Evolutionary conservation across 2,113 vertebrate genomes (phyloP).

Genomic region (Tretioscincus oriximinensis): DNA sequence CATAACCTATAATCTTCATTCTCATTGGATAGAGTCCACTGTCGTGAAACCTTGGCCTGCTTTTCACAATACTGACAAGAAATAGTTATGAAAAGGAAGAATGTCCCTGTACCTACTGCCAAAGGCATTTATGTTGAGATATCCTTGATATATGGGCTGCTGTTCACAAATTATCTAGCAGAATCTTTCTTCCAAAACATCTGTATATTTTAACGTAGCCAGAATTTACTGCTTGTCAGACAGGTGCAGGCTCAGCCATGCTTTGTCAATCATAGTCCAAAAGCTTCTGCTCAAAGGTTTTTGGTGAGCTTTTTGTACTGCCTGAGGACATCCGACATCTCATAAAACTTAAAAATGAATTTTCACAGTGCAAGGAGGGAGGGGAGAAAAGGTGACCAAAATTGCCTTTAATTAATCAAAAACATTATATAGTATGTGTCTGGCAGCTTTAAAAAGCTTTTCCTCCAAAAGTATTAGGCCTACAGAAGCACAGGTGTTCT

Average conservation of each 20-base stretch:
- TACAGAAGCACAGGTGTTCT: constrained; percentile 11
- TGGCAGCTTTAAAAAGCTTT: constrained; percentile 39
- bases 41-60: constrained; percentile 41
- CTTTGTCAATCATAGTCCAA: constrained; percentile 60
- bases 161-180: constrained; percentile 62
- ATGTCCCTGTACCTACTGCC: constrained; percentile 32
- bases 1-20: constrained; percentile 59
- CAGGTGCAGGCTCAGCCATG: constrained; percentile 35
- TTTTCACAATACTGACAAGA: constrained; percentile 37
- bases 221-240: constrained; percentile 66
- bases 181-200: constrained; percentile 59
- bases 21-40: constrained; percentile 59
- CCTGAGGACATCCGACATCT: constrained; percentile 57
- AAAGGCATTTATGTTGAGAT: constrained; percentile 44
- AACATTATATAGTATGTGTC: constrained; percentile 36
- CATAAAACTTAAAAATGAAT: constrained; percentile 66
- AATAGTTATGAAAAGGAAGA: constrained; percentile 39
- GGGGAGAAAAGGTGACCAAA: constrained; percentile 30
- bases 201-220: constrained; percentile 57
- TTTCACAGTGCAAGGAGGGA: constrained; percentile 27
- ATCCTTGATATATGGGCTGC: constrained; percentile 56
- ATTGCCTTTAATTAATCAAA: constrained; percentile 44
- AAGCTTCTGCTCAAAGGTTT: constrained; percentile 59
- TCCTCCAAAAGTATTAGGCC: neutral
- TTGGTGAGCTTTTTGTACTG: constrained; percentile 68